Conservation (phyloP, 1,140 invertebrate genomes). For the Grapholita molesta region DNA sequence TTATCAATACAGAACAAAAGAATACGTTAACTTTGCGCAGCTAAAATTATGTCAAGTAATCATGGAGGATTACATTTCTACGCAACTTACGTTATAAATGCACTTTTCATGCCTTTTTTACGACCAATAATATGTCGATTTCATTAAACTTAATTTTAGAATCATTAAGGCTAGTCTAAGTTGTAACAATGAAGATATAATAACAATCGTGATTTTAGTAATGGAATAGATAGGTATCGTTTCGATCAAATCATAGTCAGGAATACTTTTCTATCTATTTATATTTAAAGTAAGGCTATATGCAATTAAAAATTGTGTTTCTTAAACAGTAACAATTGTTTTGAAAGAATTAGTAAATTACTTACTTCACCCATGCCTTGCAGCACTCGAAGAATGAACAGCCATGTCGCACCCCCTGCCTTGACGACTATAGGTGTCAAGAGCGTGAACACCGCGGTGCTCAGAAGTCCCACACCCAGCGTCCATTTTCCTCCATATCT, state of each 20-base stretch:
- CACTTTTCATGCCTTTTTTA: neutral
- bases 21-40: too few relatives aligned
- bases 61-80: neutral
- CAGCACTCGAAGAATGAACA: constrained; percentile 82
- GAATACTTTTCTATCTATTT: too few relatives aligned
- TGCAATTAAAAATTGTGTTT: too few relatives aligned
- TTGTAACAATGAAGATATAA: neutral
- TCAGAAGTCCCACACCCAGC: constrained; percentile 81
- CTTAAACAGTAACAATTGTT: too few relatives aligned
- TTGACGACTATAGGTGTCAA: constrained; percentile 75
- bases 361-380: constrained; percentile 83
- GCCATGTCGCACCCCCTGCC: constrained; percentile 75
- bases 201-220: too few relatives aligned
- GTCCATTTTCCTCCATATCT: constrained; percentile 79
- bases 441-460: constrained; percentile 80
- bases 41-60: neutral
- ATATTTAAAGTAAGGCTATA: too few relatives aligned
- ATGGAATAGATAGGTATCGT: too few relatives aligned
- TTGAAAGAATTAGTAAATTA: neutral
- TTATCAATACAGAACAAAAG: too few relatives aligned
- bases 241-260: too few relatives aligned
- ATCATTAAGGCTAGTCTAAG: neutral
- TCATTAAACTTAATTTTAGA: constrained; percentile 1
- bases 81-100: neutral
- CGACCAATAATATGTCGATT: neutral